Conservation (phyloP, 2,888 invertebrate genomes). For the Amphipoea oculea region DNA sequence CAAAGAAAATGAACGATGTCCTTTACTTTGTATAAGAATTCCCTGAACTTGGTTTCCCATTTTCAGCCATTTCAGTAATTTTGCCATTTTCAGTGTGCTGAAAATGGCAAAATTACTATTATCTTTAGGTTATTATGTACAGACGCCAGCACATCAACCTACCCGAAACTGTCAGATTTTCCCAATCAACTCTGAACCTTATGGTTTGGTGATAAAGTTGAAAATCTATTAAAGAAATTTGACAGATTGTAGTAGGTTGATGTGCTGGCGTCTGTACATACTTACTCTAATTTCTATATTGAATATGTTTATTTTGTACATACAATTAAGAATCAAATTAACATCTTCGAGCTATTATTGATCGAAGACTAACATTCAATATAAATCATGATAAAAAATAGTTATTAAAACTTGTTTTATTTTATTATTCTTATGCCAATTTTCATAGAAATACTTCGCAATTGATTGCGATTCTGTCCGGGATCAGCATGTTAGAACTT, state of each 20-base stretch:
- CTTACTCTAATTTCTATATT: no score
- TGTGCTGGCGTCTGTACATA: no score
- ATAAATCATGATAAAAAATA: neutral
- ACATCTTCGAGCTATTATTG: no score
- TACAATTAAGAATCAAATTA: neutral
- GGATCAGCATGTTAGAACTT: neutral
- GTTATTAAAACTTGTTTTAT: neutral
- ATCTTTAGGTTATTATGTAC: slow-evolving; percentile 1
- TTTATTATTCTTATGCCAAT: neutral
- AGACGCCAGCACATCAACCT: neutral
- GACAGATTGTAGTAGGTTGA: no score
- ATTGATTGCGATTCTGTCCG: neutral
- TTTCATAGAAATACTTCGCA: neutral
- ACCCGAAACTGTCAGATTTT: no score
- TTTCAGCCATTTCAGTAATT: neutral
- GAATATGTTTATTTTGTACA: neutral
- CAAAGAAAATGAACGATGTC: neutral
- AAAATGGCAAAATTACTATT: no score
- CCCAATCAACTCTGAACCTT: no score
- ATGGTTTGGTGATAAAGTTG: no score
- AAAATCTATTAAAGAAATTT: no score
- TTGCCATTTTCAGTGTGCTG: no score
- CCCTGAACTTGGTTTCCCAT: neutral
- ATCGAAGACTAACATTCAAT: no score
- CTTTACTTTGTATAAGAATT: neutral